Evolutionary conservation across 92 coral and sea anemone species (phyloP).

Genomic region (Porites rus): DNA sequence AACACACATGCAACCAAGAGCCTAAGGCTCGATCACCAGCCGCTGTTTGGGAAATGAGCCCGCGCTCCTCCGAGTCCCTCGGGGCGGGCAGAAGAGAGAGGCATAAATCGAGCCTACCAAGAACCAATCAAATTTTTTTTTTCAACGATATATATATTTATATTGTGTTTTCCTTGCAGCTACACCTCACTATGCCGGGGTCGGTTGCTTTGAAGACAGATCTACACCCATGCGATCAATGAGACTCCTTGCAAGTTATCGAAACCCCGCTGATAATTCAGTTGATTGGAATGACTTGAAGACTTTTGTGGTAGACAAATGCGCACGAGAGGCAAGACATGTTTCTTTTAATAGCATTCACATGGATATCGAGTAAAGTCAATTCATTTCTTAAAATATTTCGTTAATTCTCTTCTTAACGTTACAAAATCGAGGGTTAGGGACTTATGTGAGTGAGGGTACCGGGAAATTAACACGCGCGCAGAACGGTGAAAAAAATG

Average conservation of each 20-base stretch:
- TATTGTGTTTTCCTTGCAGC: conserved; percentile 16
- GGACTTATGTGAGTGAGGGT: no score
- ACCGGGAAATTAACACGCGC: no score
- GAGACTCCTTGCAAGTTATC: conserved; percentile 37
- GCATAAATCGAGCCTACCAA: not conserved
- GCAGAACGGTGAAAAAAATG: no score
- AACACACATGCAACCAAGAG: no score
- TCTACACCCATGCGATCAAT: conserved; percentile 1
- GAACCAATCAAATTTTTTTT: not conserved
- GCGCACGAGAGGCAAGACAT: conserved; percentile 22
- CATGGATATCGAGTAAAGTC: no score
- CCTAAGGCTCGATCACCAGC: no score
- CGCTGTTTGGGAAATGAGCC: no score
- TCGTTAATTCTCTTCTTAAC: no score
- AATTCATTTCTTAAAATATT: no score
- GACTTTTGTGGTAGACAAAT: conserved; percentile 33
- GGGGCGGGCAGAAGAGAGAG: no score
- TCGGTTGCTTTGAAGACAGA: conserved; percentile 52
- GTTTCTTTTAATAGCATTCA: not conserved
- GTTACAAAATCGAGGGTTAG: no score
- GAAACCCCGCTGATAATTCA: not conserved
- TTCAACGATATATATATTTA: not conserved
- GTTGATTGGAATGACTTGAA: conserved; percentile 51
- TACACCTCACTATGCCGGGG: conserved; percentile 22
- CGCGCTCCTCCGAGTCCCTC: no score